phyloP scores from a whole-genome alignment of 2,888 invertebrate species.

The Pachliopta kotzebuea region DNA sequence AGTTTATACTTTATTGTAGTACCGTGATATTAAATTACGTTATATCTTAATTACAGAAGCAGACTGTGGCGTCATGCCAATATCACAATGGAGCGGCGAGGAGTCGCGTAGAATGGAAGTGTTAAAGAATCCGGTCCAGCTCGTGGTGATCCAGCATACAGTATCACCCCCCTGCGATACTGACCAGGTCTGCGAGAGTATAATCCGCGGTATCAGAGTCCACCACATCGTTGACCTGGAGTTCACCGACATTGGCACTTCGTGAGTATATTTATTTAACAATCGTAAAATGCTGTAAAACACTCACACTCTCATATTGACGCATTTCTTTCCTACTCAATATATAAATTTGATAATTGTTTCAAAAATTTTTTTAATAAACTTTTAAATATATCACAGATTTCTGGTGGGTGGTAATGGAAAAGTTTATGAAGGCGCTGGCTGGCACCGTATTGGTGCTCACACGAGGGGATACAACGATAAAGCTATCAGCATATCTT shows the following conservation, averaged over 20 bases:
- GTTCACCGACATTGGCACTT: slow-evolving; percentile 22
- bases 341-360: too few relatives aligned
- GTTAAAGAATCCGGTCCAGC: slow-evolving; percentile 13
- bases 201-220: slow-evolving; percentile 19
- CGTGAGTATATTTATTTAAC: slow-evolving; percentile 15
- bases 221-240: slow-evolving; percentile 22
- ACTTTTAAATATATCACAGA: slow-evolving; percentile 47
- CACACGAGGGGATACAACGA: slow-evolving; percentile 78
- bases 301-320: too few relatives aligned
- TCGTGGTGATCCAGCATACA: slow-evolving; percentile 24
- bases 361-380: too few relatives aligned
- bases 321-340: too few relatives aligned
- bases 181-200: slow-evolving; percentile 14
- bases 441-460: slow-evolving; percentile 76
- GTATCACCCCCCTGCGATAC: slow-evolving; percentile 17
- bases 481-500: slow-evolving; percentile 76
- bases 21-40: too few relatives aligned
- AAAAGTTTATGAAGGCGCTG: slow-evolving; percentile 79
- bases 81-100: slow-evolving; percentile 21
- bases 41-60: neutral
- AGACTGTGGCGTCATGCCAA: slow-evolving; percentile 21
- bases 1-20: neutral
- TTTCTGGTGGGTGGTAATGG: slow-evolving; percentile 81
- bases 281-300: too few relatives aligned
- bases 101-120: slow-evolving; percentile 2